These are phyloP conservation scores for Pinctada fucata DNA, from an alignment of 2,888 invertebrate genomes.

Conservation along the genomic window DNA sequence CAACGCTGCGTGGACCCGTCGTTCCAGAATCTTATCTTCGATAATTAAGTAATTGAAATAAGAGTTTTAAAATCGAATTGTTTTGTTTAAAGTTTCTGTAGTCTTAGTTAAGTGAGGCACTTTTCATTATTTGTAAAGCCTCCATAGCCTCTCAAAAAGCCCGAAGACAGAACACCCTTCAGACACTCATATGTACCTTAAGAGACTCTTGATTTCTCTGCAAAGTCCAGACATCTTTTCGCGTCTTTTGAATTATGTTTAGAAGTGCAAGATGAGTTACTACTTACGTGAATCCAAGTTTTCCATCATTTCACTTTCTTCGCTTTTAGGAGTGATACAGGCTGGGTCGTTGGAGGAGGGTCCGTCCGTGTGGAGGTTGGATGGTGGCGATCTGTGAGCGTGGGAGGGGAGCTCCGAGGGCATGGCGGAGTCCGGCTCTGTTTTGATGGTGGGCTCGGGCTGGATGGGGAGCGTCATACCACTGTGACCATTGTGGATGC, in stretches of 20 bases:
- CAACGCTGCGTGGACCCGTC: too few relatives aligned
- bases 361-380: slow-evolving; percentile 3
- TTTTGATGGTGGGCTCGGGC: slow-evolving; percentile 9
- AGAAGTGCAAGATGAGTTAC: neutral
- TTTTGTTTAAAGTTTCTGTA: neutral
- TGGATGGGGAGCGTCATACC: slow-evolving; percentile 29
- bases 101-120: neutral
- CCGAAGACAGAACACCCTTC: slow-evolving; percentile 23
- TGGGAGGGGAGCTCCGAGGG: slow-evolving; percentile 12
- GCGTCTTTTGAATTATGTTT: neutral
- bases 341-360: slow-evolving; percentile 19
- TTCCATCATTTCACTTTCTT: slow-evolving; percentile 38
- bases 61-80: too few relatives aligned
- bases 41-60: too few relatives aligned
- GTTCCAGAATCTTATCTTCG: too few relatives aligned
- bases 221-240: slow-evolving; percentile 35
- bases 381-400: slow-evolving; percentile 9
- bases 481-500: neutral
- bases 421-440: slow-evolving; percentile 13
- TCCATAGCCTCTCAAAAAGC: neutral
- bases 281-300: slow-evolving; percentile 42
- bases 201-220: slow-evolving; percentile 41
- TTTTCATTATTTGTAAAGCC: neutral
- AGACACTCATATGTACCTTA: slow-evolving; percentile 20
- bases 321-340: slow-evolving; percentile 37